A percentile compares a stretch with the other conserved stretches of the same genome.
Evolutionary conservation across 2,888 invertebrate genomes (phyloP).

Genomic region (Gastrophysa polygoni): DNA sequence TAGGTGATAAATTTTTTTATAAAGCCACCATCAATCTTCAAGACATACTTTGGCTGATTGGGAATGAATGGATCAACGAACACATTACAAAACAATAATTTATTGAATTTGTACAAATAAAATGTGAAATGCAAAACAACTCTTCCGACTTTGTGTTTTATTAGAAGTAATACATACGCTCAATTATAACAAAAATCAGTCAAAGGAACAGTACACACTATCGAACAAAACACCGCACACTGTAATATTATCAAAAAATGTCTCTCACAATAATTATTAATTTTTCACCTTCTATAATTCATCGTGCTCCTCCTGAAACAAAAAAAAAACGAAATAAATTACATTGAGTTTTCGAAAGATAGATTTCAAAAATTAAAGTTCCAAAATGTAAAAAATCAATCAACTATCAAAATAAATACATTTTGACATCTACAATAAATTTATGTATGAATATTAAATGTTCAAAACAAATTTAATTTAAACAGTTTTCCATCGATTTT

Average conservation of each 20-base stretch:
- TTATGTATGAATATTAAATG: no score
- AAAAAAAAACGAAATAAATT: constrained; percentile 17
- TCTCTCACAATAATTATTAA: constrained; percentile 44
- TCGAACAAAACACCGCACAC: constrained; percentile 56
- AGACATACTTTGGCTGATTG: no score
- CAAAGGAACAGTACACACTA: constrained; percentile 56
- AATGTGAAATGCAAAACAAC: constrained; percentile 40
- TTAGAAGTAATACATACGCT: constrained; percentile 50
- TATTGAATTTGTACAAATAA: constrained; percentile 47
- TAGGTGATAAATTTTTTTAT: no score
- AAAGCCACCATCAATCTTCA: no score
- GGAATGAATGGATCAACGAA: constrained; percentile 32
- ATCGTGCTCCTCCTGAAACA: constrained; percentile 62
- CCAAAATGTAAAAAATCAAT: no score
- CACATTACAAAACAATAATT: constrained; percentile 44
- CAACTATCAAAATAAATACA: no score
- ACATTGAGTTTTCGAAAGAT: constrained; percentile 12
- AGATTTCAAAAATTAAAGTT: no score
- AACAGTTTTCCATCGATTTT: no score
- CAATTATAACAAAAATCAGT: constrained; percentile 57
- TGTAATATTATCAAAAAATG: constrained; percentile 53
- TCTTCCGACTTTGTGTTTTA: constrained; percentile 48
- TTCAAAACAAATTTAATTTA: no score
- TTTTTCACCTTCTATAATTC: constrained; percentile 62
- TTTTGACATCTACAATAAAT: no score